Conservation (phyloP, 2,113 vertebrate genomes). For the Myotis lucifugus region DNA sequence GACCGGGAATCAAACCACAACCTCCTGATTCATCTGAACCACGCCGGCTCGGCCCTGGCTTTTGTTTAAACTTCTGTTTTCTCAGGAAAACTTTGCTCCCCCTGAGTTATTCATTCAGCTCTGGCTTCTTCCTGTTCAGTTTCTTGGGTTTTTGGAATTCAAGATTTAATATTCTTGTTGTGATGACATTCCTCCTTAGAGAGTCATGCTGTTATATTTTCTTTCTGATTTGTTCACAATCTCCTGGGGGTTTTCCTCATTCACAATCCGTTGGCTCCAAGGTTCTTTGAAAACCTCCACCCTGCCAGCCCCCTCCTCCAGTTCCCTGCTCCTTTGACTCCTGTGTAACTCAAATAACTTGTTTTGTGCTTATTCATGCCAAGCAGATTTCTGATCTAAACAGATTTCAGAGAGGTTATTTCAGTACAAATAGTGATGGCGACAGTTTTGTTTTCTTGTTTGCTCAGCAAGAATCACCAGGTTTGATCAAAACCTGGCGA, state of each 20-base stretch:
- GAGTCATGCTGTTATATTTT: background rate
- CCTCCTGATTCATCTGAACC: too few relatives aligned
- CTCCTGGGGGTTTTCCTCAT: conserved; percentile 1
- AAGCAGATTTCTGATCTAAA: conserved; percentile 26
- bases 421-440: background rate
- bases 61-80: background rate
- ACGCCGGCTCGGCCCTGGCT: too few relatives aligned
- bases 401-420: conserved; percentile 16
- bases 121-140: background rate
- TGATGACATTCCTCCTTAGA: background rate
- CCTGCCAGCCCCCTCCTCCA: background rate
- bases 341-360: background rate
- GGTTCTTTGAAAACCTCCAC: background rate
- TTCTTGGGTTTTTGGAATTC: background rate
- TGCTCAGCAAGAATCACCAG: background rate
- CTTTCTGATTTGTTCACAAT: background rate
- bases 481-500: conserved; percentile 2
- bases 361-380: background rate
- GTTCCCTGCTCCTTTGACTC: background rate
- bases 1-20: too few relatives aligned
- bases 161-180: background rate
- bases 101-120: background rate
- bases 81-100: background rate
- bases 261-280: background rate
- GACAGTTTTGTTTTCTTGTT: conserved; percentile 13